phyloP scores from a whole-genome alignment of 2,797 vertebrate species.

The Aphelocoma californica region DNA sequence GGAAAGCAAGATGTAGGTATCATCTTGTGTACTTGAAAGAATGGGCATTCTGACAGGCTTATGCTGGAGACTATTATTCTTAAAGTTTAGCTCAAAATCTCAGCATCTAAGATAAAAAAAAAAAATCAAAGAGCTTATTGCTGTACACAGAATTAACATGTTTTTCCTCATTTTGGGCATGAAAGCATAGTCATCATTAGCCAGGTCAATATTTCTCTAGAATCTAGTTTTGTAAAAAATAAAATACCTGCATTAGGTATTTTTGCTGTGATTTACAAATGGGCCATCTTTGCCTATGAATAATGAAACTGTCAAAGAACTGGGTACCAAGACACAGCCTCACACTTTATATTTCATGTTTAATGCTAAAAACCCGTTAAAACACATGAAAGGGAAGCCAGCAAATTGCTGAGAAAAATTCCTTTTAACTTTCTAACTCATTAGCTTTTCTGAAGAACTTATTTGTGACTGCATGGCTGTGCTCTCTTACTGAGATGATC shows the following conservation, averaged over 20 bases:
- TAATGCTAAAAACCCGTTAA: background rate
- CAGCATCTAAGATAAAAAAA: background rate
- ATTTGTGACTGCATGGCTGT: background rate
- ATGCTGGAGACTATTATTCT: background rate
- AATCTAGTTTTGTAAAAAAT: background rate
- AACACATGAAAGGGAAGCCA: background rate
- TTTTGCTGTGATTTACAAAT: background rate
- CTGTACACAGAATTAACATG: background rate
- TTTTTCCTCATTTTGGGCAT: background rate
- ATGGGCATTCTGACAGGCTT: background rate
- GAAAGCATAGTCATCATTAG: background rate
- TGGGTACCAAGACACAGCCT: background rate
- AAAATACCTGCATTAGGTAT: background rate
- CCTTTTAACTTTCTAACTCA: background rate
- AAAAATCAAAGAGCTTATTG: background rate
- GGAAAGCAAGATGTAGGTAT: background rate
- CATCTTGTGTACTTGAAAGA: background rate
- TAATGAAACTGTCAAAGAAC: background rate
- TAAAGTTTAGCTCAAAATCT: background rate
- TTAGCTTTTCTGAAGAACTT: background rate
- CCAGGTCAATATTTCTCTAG: background rate
- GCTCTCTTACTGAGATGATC: background rate
- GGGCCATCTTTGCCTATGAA: background rate
- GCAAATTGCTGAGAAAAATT: background rate
- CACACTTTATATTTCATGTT: background rate